A percentile compares a stretch with the other conserved stretches of the same genome.
Evolutionary conservation across 1,140 invertebrate genomes (phyloP).

Genomic region (Akabosia matsudoensis): DNA sequence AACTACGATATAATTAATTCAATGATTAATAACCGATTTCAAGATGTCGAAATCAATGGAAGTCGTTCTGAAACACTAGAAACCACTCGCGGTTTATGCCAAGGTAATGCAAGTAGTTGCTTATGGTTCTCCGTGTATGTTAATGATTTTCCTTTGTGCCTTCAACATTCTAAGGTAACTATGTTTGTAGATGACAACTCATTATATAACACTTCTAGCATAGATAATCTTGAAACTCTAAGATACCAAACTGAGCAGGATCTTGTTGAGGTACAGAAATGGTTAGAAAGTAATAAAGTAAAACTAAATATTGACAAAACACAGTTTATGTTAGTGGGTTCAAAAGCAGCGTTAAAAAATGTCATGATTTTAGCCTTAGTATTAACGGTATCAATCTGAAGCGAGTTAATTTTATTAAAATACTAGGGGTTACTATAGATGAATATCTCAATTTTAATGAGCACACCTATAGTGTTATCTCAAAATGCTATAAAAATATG

Average conservation of each 20-base stretch:
- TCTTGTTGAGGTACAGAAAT: not conserved
- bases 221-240: not conserved
- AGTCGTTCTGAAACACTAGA: not conserved
- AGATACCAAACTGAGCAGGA: not conserved
- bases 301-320: not conserved
- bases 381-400: not conserved
- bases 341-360: not conserved
- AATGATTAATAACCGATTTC: not conserved
- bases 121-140: conserved; percentile 46
- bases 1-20: not conserved
- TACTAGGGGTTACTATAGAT: not conserved
- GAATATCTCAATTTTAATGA: not conserved
- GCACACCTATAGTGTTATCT: not conserved
- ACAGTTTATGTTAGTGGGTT: not conserved
- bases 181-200: conserved; percentile 48
- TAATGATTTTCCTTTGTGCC: conserved; percentile 43
- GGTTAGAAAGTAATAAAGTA: not conserved
- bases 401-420: not conserved
- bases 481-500: not conserved
- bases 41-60: conserved; percentile 18
- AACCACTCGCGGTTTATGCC: conserved; percentile 43
- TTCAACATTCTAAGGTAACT: conserved; percentile 26
- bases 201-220: not conserved
- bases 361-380: not conserved
- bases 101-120: conserved; percentile 47